These are phyloP conservation scores for Hylomyscus alleni DNA, from an alignment of 2,797 vertebrate species.

Conservation along the genomic window DNA sequence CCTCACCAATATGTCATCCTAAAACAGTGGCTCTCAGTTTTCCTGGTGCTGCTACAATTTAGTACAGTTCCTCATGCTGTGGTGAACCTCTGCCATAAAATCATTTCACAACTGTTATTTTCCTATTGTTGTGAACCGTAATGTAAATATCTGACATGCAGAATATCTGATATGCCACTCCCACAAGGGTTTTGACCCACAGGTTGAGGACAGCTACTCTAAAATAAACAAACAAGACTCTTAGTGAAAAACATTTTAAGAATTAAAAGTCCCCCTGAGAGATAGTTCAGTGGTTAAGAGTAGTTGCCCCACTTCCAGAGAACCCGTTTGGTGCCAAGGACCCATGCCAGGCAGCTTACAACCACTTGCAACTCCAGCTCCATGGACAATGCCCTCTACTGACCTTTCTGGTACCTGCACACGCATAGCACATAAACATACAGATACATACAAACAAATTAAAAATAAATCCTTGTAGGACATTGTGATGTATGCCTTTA, in stretches of 20 bases:
- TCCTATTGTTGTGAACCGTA: not conserved
- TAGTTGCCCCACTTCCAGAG: not conserved
- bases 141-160: not conserved
- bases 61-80: not conserved
- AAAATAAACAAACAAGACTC: not conserved
- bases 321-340: not conserved
- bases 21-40: not conserved
- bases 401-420: not conserved
- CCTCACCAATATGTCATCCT: slow-evolving; percentile 5
- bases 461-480: not conserved
- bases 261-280: not conserved
- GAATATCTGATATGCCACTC: not conserved
- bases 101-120: not conserved
- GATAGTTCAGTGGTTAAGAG: not conserved
- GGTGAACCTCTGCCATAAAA: not conserved
- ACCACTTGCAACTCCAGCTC: not conserved
- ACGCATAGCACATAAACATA: not conserved
- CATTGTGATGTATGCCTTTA: not conserved
- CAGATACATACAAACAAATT: not conserved
- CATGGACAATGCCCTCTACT: not conserved
- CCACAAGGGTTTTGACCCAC: too few relatives aligned
- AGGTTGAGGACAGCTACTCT: not conserved
- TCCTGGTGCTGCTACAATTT: not conserved
- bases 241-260: not conserved
- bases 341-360: not conserved